These are phyloP conservation scores for Alosa alosa DNA, from an alignment of 2,113 vertebrate species.

Conservation along the genomic window DNA sequence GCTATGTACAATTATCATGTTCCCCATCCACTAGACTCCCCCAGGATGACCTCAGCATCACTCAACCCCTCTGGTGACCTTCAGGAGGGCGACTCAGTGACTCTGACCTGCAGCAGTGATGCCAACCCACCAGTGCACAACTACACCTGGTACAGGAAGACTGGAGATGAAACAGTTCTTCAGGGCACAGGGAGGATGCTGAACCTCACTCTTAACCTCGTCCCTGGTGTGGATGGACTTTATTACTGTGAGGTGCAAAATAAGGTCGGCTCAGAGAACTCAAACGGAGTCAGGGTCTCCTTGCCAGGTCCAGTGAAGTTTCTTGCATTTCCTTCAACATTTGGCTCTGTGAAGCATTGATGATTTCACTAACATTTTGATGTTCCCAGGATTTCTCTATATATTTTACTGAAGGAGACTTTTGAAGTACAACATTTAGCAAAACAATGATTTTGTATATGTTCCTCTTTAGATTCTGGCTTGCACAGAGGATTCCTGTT, in stretches of 20 bases:
- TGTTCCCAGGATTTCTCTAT: too few relatives aligned
- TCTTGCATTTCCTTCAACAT: background rate
- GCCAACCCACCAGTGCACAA: background rate
- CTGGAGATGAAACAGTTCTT: background rate
- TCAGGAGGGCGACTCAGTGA: constrained; percentile 34
- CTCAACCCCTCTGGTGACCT: constrained; percentile 3
- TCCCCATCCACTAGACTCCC: background rate
- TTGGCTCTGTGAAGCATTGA: too few relatives aligned
- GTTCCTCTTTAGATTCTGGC: too few relatives aligned
- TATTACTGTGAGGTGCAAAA: background rate
- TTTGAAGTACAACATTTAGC: too few relatives aligned
- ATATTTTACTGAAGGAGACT: background rate
- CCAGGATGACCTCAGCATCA: background rate
- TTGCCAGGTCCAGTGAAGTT: background rate
- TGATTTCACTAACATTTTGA: too few relatives aligned
- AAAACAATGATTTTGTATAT: too few relatives aligned
- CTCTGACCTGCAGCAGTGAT: constrained; percentile 34
- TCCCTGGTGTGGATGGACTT: constrained; percentile 17
- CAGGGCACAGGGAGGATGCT: constrained; percentile 16
- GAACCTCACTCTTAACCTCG: background rate
- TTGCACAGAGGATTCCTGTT: too few relatives aligned
- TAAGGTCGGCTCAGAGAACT: background rate
- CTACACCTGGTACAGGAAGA: background rate
- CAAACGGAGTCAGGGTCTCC: background rate
- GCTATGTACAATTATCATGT: too few relatives aligned